These are phyloP conservation scores for Oryzias woworae DNA, from an alignment of 2,113 vertebrate genomes.

Conservation along the genomic window DNA sequence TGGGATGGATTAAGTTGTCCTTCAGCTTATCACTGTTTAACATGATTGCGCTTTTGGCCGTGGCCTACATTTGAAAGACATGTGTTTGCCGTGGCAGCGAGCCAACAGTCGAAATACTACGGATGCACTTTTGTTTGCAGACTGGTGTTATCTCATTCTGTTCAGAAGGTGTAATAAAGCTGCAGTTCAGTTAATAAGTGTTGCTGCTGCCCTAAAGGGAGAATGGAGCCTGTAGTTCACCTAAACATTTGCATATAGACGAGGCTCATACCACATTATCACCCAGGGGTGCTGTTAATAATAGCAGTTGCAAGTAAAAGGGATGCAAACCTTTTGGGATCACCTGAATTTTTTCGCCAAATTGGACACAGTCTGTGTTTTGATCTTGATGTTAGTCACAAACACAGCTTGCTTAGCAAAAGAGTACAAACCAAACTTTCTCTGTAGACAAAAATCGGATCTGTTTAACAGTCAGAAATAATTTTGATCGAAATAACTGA, in stretches of 20 bases:
- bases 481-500: too few relatives aligned
- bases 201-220: conserved; percentile 19
- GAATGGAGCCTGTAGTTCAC: conserved; percentile 24
- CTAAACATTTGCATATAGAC: conserved; percentile 62
- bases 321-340: too few relatives aligned
- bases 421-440: too few relatives aligned
- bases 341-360: too few relatives aligned
- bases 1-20: conserved; percentile 58
- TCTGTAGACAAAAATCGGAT: too few relatives aligned
- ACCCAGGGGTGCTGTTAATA: conserved; percentile 38
- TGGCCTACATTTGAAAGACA: conserved; percentile 70
- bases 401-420: neutral
- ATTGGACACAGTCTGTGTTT: too few relatives aligned
- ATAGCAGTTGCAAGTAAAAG: conserved; percentile 27
- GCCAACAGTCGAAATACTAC: conserved; percentile 52
- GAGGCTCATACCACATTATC: conserved; percentile 45
- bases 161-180: conserved; percentile 32
- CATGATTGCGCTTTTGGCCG: conserved; percentile 64
- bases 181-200: conserved; percentile 40
- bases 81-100: conserved; percentile 39
- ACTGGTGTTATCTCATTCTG: conserved; percentile 37
- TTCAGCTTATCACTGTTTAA: conserved; percentile 69
- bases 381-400: too few relatives aligned
- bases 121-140: conserved; percentile 49
- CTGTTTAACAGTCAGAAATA: too few relatives aligned